phyloP scores from a whole-genome alignment of 2,113 vertebrate species.

The Myanophis thanlyinensis region DNA sequence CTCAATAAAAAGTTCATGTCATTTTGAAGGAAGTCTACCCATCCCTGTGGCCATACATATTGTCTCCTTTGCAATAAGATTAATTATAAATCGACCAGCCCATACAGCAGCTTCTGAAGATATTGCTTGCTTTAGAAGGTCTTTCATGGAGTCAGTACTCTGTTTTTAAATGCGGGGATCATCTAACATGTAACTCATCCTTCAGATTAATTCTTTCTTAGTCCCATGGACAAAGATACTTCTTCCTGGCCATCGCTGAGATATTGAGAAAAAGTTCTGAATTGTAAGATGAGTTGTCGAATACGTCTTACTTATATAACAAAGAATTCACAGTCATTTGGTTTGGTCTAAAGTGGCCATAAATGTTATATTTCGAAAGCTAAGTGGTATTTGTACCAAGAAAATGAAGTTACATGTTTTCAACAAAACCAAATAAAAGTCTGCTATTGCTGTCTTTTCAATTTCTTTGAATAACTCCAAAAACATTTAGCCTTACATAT shows the following conservation, averaged over 20 bases:
- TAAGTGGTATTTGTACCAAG: slow-evolving; percentile 31
- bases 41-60: background rate
- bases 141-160: background rate
- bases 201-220: background rate
- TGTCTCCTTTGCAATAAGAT: background rate
- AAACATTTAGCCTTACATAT: background rate
- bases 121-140: background rate
- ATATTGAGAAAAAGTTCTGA: background rate
- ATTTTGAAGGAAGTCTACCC: background rate
- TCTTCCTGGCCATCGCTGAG: background rate
- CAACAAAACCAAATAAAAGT: slow-evolving; percentile 27
- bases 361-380: slow-evolving; percentile 16
- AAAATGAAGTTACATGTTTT: slow-evolving; percentile 38
- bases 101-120: no score
- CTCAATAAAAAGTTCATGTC: background rate
- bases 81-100: background rate
- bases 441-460: slow-evolving; percentile 36
- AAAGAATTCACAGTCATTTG: background rate
- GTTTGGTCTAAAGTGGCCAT: slow-evolving; percentile 11
- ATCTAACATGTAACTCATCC: background rate
- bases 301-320: background rate
- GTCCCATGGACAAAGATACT: background rate
- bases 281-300: background rate
- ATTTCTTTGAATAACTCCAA: slow-evolving; percentile 23
- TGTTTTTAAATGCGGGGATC: background rate